Conservation (phyloP, 2,113 vertebrate genomes). For the Petrocephalus zakoni region DNA sequence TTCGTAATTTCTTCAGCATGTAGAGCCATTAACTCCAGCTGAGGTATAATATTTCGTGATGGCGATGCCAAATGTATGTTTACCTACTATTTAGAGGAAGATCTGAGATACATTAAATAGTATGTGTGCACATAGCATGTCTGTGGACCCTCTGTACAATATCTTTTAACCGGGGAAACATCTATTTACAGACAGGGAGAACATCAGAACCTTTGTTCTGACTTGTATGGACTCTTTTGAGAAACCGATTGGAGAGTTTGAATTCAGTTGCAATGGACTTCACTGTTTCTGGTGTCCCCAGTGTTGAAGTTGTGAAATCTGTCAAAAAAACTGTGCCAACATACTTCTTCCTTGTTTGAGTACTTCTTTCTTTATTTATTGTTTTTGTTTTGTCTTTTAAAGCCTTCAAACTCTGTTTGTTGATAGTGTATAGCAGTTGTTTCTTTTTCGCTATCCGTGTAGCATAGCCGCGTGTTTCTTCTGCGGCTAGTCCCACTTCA, state of each 20-base stretch:
- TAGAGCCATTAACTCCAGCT: neutral
- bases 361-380: neutral
- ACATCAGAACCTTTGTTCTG: conserved; percentile 33
- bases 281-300: conserved; percentile 7
- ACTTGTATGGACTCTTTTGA: conserved; percentile 20
- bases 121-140: neutral
- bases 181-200: conserved; percentile 17
- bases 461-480: neutral
- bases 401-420: neutral
- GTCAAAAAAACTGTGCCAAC: conserved; percentile 16
- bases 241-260: conserved; percentile 29
- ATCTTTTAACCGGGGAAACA: neutral
- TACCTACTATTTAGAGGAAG: neutral
- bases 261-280: conserved; percentile 32
- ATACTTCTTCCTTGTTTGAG: neutral
- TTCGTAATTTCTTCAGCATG: neutral
- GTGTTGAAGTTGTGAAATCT: conserved; percentile 29
- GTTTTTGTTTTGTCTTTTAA: neutral
- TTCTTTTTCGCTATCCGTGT: neutral
- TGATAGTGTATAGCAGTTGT: neutral
- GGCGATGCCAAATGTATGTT: neutral
- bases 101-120: neutral
- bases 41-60: neutral
- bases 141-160: neutral
- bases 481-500: neutral